Percentiles rank a stretch among this genome's conserved stretches.
These are phyloP conservation scores for Pampus argenteus DNA, from an alignment of 2,797 vertebrate species.

Conservation along the genomic window DNA sequence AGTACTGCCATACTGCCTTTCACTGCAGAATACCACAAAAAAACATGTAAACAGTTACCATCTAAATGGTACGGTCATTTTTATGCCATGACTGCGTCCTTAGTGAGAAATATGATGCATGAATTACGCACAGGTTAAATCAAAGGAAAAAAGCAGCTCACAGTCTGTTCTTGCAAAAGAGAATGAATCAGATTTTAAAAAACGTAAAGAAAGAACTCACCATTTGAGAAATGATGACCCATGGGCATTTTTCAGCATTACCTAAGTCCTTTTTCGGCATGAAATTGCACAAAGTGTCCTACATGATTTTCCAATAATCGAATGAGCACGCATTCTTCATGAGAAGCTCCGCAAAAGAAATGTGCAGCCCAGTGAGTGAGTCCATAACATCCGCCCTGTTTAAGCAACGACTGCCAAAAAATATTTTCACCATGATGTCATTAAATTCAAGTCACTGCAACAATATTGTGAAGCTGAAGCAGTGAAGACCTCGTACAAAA, in stretches of 20 bases:
- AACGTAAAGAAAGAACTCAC: conserved; percentile 63
- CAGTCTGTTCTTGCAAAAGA: conserved; percentile 20
- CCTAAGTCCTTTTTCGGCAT: conserved; percentile 30
- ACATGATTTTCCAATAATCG: conserved; percentile 46
- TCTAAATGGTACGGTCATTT: neutral
- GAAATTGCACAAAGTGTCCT: conserved; percentile 28
- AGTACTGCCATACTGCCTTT: neutral
- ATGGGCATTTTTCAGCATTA: conserved; percentile 49
- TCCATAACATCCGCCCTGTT: conserved; percentile 78
- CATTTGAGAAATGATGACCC: conserved; percentile 46
- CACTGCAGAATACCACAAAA: neutral
- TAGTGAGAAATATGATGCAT: neutral
- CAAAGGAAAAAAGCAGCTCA: conserved; percentile 15
- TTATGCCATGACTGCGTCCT: neutral
- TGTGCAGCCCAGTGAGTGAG: conserved; percentile 49
- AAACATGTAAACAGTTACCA: neutral
- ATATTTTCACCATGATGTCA: conserved; percentile 86
- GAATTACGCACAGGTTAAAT: neutral
- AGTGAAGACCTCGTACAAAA: conserved; percentile 4
- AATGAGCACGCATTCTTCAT: conserved; percentile 45
- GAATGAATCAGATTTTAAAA: conserved; percentile 9
- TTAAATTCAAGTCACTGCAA: conserved; percentile 55
- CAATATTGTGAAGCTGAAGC: conserved; percentile 38
- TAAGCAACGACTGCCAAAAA: conserved; percentile 67
- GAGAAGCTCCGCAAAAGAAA: conserved; percentile 54